Percentiles rank a stretch among this genome's conserved stretches.
phyloP scores from a whole-genome alignment of 1,140 invertebrate species.

The Gonioctena quinquepunctata region DNA sequence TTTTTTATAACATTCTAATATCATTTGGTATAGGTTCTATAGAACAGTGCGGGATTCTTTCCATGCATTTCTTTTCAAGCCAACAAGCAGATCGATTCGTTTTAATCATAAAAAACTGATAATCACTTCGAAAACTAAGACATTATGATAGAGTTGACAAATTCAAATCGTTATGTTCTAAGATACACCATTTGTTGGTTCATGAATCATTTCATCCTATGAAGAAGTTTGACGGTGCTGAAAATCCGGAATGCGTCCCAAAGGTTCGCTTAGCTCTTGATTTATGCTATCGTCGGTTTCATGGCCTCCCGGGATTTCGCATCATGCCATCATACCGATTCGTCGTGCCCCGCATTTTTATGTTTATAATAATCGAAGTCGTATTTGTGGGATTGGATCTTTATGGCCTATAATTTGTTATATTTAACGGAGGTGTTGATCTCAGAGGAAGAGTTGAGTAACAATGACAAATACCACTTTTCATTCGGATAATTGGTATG shows the following conservation, averaged over 20 bases:
- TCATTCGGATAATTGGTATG: too few species aligned
- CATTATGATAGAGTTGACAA: too few species aligned
- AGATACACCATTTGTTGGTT: conserved; percentile 26
- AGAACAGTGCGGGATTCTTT: too few species aligned
- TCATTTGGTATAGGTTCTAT: too few species aligned
- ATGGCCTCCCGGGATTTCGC: conserved; percentile 24
- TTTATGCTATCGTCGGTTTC: conserved; percentile 32
- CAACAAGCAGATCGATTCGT: too few species aligned
- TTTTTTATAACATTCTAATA: too few species aligned
- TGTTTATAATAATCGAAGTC: conserved; percentile 19
- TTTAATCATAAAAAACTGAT: too few species aligned
- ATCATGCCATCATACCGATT: conserved; percentile 24
- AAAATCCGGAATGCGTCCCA: conserved; percentile 45
- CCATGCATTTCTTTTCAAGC: too few species aligned
- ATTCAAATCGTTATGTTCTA: conserved; percentile 27
- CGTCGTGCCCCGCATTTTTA: conserved; percentile 29
- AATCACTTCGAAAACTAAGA: too few species aligned
- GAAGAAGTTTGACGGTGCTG: conserved; percentile 21
- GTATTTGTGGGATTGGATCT: background rate
- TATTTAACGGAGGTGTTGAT: conserved; percentile 1
- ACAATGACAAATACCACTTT: too few species aligned
- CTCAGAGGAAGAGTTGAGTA: background rate
- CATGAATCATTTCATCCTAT: conserved; percentile 27
- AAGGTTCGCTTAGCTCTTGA: conserved; percentile 51
- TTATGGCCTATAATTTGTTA: conserved; percentile 6